These are phyloP conservation scores for Acipenser ruthenus DNA, from an alignment of 2,797 vertebrate genomes.

Conservation along the genomic window DNA sequence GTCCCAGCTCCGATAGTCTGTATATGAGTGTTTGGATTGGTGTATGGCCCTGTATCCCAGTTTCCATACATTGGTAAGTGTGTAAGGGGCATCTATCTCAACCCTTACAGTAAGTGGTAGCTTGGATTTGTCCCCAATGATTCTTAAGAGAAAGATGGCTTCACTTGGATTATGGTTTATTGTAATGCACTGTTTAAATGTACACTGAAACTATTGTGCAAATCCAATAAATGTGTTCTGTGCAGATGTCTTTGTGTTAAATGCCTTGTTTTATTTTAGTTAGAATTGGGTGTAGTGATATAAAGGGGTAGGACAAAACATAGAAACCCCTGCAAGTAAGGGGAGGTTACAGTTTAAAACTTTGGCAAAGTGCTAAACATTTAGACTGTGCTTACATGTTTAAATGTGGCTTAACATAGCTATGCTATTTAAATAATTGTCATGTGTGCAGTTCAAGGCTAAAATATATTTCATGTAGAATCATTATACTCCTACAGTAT, in stretches of 20 bases:
- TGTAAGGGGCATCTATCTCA: background rate
- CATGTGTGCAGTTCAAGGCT: too few relatives aligned
- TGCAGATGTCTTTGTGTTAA: background rate
- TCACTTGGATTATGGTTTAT: slow-evolving; percentile 11
- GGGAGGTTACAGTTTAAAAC: too few relatives aligned
- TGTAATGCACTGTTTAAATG: slow-evolving; percentile 18
- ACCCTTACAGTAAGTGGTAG: slow-evolving; percentile 7
- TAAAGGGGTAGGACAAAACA: too few relatives aligned
- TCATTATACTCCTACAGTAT: too few relatives aligned
- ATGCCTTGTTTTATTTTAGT: background rate
- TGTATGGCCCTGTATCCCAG: too few relatives aligned
- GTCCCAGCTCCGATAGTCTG: too few relatives aligned
- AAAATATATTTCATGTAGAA: too few relatives aligned
- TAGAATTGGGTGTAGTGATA: too few relatives aligned
- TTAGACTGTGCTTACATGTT: too few relatives aligned
- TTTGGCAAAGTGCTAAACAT: too few relatives aligned
- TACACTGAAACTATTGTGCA: slow-evolving; percentile 17
- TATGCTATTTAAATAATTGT: background rate
- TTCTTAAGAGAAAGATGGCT: background rate
- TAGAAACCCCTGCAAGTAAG: too few relatives aligned
- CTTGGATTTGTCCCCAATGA: slow-evolving; percentile 17
- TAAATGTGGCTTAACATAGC: background rate
- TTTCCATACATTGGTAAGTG: slow-evolving; percentile 9
- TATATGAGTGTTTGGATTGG: too few relatives aligned
- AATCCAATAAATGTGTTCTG: slow-evolving; percentile 24